Evolutionary conservation across 1,140 invertebrate genomes (phyloP).

Genomic region (Steinernema feltiae): DNA sequence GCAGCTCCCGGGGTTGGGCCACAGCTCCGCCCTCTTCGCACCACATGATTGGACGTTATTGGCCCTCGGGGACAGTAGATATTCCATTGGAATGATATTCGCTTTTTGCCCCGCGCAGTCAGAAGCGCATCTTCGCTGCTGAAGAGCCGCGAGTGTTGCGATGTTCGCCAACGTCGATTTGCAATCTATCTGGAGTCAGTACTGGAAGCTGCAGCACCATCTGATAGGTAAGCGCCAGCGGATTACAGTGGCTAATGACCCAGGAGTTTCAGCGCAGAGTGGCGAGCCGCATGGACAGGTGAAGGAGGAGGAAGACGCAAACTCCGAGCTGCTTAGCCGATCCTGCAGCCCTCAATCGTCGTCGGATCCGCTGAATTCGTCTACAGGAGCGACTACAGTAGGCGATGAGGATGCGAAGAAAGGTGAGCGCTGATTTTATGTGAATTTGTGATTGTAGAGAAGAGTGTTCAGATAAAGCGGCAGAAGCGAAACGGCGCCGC

Average conservation of each 20-base stretch:
- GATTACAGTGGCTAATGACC: background rate
- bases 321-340: background rate
- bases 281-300: background rate
- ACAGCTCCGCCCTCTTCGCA: conserved; percentile 11
- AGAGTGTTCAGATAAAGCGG: background rate
- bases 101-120: background rate
- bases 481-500: conserved; percentile 59
- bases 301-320: background rate
- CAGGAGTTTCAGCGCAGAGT: background rate
- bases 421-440: no score
- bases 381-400: background rate
- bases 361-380: background rate
- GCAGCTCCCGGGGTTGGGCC: background rate
- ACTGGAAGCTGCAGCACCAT: conserved; percentile 1
- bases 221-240: background rate
- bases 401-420: background rate
- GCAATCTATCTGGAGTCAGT: background rate
- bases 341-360: background rate
- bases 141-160: background rate
- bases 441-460: no score
- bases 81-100: conserved; percentile 8
- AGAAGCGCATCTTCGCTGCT: background rate
- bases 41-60: conserved; percentile 13
- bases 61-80: conserved; percentile 12
- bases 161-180: conserved; percentile 7